Conservation (phyloP, 1,140 invertebrate genomes). For the Danaus plexippus region DNA sequence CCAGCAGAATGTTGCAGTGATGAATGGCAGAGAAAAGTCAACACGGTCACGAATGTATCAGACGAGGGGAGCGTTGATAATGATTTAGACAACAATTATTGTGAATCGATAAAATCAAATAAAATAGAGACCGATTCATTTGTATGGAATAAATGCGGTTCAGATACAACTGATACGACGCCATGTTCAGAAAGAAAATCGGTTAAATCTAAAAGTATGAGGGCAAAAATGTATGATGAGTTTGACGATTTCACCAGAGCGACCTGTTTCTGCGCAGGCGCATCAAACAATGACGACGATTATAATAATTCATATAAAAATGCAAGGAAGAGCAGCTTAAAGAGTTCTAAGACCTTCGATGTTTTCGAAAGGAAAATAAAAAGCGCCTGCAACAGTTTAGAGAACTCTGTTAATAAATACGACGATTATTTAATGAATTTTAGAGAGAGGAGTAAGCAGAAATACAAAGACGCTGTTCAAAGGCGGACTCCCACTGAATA, state of each 20-base stretch:
- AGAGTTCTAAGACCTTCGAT: conserved; percentile 23
- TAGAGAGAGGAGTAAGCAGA: conserved; percentile 12
- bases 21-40: conserved; percentile 11
- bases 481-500: conserved; percentile 46
- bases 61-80: background rate
- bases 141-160: conserved; percentile 17
- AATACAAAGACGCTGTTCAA: conserved; percentile 3
- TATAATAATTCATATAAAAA: conserved; percentile 1
- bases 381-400: conserved; percentile 41
- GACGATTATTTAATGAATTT: conserved; percentile 35
- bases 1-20: conserved; percentile 16
- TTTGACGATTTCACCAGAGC: too few relatives aligned
- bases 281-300: background rate
- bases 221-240: too few relatives aligned
- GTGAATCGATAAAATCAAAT: background rate
- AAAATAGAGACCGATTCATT: conserved; percentile 9
- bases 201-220: background rate
- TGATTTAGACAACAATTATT: conserved; percentile 5
- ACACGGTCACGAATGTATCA: background rate
- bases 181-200: conserved; percentile 1
- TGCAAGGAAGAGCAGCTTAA: background rate
- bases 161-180: conserved; percentile 9
- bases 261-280: background rate
- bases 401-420: conserved; percentile 40
- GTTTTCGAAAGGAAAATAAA: conserved; percentile 40